Evolutionary conservation across 1,140 invertebrate genomes (phyloP), one percentile per base, ranked within the genome.

Genomic region (Micrasema minimum): DNA sequence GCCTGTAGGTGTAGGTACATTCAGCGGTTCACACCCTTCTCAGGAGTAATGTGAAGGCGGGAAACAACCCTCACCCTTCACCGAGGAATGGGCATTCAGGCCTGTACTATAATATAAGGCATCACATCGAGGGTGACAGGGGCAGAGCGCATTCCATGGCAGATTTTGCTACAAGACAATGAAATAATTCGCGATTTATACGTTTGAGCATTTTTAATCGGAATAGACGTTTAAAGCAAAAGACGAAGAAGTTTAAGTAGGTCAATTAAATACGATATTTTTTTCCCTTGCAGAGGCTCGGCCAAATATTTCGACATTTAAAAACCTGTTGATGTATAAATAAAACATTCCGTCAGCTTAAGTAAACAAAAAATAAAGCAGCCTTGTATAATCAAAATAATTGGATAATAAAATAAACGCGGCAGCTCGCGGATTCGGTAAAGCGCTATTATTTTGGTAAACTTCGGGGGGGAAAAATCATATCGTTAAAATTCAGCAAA

Each of bases 1-100:
- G n/a, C n/a, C n/a, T n/a, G n/a, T n/a, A n/a, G n/a, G n/a, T n/a
- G n/a, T 4, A 7, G 45, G 6, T 57, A 14, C 12, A 22, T 57
- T 57, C 35, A 38, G 55, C 14, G 35, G 14, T 59, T 59, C 55
- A 38, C 55, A 59, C 55, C 55, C 55, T 38, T 20, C 37, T 59
- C 31, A 59, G 22, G 55, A 35, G 38, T 38, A 41, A 59, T 18
- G 55, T 59, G 38, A 12, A 2, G 37, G 18, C 55, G 16, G 31
- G 55, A 59, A 41, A 37, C 35, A 22, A 41, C 31, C 37, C 55
- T 59, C 55, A n/a, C 31, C 55, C 55, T 41, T 41, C 37, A 10
- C 31, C 11, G 16, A 14, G 55, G 55, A 38, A 10, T 5, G n/a
- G 4, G n/a, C 20, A 1, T 59, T 31, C 55, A 16, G n/a, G n/a